Conservation (phyloP, 2,113 vertebrate genomes). For the Cygnus atratus region DNA sequence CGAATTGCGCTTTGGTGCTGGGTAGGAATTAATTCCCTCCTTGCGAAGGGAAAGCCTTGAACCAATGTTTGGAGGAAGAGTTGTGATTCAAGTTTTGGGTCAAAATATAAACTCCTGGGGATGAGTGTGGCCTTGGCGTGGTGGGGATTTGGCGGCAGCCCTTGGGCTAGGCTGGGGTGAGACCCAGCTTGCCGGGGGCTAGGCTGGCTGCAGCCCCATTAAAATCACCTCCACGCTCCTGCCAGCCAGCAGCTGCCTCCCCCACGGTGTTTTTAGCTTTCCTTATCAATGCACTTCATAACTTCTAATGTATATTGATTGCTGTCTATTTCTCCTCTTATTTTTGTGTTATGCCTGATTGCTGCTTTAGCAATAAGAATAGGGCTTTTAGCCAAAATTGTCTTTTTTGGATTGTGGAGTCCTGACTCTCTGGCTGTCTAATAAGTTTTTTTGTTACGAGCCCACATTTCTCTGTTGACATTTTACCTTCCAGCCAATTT, state of each 20-base stretch:
- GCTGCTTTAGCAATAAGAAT: constrained; percentile 64
- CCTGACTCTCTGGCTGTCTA: constrained; percentile 64
- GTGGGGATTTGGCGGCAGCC: background rate
- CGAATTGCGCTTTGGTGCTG: background rate
- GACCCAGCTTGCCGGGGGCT: background rate
- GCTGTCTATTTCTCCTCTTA: constrained; percentile 59
- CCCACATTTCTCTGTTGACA: constrained; percentile 70
- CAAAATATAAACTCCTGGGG: background rate
- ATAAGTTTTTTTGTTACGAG: constrained; percentile 66
- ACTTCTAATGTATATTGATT: constrained; percentile 60
- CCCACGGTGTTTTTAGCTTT: constrained; percentile 37
- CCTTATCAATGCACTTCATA: constrained; percentile 56
- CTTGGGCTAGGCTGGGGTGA: background rate
- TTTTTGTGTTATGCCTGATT: constrained; percentile 62
- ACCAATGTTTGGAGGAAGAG: background rate
- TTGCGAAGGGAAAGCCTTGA: background rate
- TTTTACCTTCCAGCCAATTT: constrained; percentile 70
- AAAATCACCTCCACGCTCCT: background rate
- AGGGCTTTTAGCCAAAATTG: constrained; percentile 67
- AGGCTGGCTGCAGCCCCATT: background rate
- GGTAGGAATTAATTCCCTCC: background rate
- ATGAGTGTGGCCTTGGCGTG: background rate
- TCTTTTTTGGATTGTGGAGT: constrained; percentile 55
- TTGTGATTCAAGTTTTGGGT: background rate
- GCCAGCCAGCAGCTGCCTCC: constrained; percentile 6